Conservation (phyloP, 2,113 vertebrate species). For the Etheostoma cragini region DNA sequence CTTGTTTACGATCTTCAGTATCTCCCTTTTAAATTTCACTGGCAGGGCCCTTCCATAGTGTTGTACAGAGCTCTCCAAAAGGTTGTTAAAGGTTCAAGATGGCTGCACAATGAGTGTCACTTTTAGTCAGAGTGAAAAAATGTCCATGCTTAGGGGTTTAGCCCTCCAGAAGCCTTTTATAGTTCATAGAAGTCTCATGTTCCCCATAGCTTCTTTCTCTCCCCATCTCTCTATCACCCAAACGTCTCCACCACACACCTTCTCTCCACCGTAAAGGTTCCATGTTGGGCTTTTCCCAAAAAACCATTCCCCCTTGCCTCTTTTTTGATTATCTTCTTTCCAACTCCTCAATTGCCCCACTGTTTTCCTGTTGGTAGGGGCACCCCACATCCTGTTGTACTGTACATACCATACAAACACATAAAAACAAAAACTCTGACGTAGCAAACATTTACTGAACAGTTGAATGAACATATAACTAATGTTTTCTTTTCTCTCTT, state of each 20-base stretch:
- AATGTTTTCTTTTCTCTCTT: neutral
- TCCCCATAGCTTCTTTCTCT: neutral
- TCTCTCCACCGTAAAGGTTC: slow-evolving; percentile 27
- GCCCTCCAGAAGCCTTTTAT: slow-evolving; percentile 18
- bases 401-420: slow-evolving; percentile 61
- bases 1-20: slow-evolving; percentile 70
- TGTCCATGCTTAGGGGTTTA: slow-evolving; percentile 25
- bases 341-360: slow-evolving; percentile 63
- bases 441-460: no score
- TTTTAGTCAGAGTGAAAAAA: slow-evolving; percentile 39
- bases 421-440: neutral
- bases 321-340: slow-evolving; percentile 46
- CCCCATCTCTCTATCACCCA: neutral
- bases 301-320: neutral
- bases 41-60: slow-evolving; percentile 36
- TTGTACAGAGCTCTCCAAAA: slow-evolving; percentile 41
- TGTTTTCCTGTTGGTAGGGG: slow-evolving; percentile 58
- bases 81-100: slow-evolving; percentile 67
- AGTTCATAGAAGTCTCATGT: slow-evolving; percentile 33
- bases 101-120: slow-evolving; percentile 42
- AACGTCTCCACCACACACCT: slow-evolving; percentile 4
- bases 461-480: no score
- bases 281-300: slow-evolving; percentile 39
- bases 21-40: slow-evolving; percentile 60
- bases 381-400: slow-evolving; percentile 73